Percentiles rank a stretch among this genome's conserved stretches.
These are phyloP conservation scores for Erpornis zantholeuca DNA, from an alignment of 2,113 vertebrate species.

Conservation along the genomic window DNA sequence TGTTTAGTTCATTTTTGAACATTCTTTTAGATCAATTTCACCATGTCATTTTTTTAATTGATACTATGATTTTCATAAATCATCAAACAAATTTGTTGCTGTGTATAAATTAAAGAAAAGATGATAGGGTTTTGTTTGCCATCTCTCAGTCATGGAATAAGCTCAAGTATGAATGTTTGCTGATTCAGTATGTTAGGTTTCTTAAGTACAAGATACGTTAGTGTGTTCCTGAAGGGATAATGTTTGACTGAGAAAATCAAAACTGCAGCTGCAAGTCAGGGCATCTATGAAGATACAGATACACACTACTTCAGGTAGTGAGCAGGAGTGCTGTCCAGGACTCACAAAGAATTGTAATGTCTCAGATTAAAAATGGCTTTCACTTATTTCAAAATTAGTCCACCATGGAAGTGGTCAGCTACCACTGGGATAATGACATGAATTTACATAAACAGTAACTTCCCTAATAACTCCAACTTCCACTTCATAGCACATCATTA, in stretches of 20 bases:
- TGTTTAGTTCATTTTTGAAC: not conserved
- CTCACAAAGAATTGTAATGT: not conserved
- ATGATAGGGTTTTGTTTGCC: not conserved
- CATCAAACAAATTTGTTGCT: not conserved
- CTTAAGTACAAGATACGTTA: not conserved
- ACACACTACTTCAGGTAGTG: not conserved
- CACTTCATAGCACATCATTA: not conserved
- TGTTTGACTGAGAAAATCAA: not conserved
- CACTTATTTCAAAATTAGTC: not conserved
- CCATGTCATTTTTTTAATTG: not conserved
- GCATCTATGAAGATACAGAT: accelerated
- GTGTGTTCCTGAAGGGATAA: not conserved
- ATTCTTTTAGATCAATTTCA: not conserved
- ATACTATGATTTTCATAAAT: not conserved
- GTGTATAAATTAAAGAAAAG: not conserved
- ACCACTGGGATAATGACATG: not conserved
- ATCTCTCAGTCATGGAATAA: not conserved
- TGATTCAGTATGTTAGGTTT: not conserved
- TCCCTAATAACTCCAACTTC: not conserved
- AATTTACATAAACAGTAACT: not conserved
- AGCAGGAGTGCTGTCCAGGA: not conserved
- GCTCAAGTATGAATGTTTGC: not conserved
- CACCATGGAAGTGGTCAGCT: not conserved
- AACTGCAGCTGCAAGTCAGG: not conserved
- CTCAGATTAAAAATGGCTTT: not conserved